These are phyloP conservation scores for Ochropleura plecta DNA, from an alignment of 2,888 invertebrate genomes.

Conservation along the genomic window DNA sequence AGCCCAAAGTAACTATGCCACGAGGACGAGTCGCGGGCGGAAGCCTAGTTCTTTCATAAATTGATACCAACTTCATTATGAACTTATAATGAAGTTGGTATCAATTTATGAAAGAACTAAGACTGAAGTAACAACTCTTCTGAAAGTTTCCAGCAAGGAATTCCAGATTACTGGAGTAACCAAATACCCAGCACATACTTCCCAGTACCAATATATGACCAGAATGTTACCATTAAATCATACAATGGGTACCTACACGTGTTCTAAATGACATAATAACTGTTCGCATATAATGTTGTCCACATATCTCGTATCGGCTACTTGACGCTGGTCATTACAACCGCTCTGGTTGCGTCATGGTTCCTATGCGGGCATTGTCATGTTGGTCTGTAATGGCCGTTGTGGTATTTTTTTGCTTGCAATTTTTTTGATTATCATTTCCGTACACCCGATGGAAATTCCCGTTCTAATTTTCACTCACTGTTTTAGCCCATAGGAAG, in stretches of 20 bases:
- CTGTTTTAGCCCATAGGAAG: not conserved
- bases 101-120: too few relatives aligned
- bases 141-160: not conserved
- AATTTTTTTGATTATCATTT: not conserved
- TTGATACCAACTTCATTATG: not conserved
- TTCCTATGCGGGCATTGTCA: slow-evolving; percentile 49
- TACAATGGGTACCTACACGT: slow-evolving; percentile 27
- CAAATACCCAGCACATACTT: not conserved
- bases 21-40: too few relatives aligned
- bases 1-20: too few relatives aligned
- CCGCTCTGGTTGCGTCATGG: slow-evolving; percentile 63
- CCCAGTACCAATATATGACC: not conserved
- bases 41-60: too few relatives aligned
- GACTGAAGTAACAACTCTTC: not conserved
- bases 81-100: too few relatives aligned
- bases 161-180: not conserved
- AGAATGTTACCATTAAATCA: slow-evolving; percentile 17
- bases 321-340: slow-evolving; percentile 58
- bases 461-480: not conserved
- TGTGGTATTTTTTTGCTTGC: not conserved
- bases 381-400: slow-evolving; percentile 45
- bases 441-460: not conserved
- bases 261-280: slow-evolving; percentile 57
- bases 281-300: slow-evolving; percentile 38
- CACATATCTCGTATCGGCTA: slow-evolving; percentile 51